Percentiles rank a stretch among this genome's conserved stretches.
Conservation (phyloP, 2,888 invertebrate species). For the Euplexia lucipara region DNA sequence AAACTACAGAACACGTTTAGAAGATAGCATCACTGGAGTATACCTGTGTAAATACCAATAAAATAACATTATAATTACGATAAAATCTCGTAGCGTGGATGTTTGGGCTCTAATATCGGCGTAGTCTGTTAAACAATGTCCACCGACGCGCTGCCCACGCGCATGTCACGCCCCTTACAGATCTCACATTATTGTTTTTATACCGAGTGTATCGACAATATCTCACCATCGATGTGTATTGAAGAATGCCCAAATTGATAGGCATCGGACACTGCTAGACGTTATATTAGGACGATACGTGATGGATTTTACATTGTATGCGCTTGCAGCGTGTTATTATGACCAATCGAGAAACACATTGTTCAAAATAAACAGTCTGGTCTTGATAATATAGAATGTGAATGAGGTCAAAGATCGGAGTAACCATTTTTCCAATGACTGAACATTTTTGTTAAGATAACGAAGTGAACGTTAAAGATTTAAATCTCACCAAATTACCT, state of each 20-base stretch:
- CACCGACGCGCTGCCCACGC: slow-evolving; percentile 87
- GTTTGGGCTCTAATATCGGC: slow-evolving; percentile 83
- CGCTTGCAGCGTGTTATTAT: slow-evolving; percentile 59
- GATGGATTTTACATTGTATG: slow-evolving; percentile 65
- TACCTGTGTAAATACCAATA: slow-evolving; percentile 87
- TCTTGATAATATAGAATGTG: slow-evolving; percentile 51
- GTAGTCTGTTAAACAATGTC: slow-evolving; percentile 85
- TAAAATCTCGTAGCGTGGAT: slow-evolving; percentile 83
- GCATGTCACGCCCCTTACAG: slow-evolving; percentile 82
- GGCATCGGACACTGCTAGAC: slow-evolving; percentile 67
- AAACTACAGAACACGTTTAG: slow-evolving; percentile 56
- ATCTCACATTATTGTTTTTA: slow-evolving; percentile 81
- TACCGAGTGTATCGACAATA: slow-evolving; percentile 70
- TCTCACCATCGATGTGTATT: slow-evolving; percentile 76
- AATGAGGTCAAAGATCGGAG: slow-evolving; percentile 49
- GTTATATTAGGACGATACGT: slow-evolving; percentile 70
- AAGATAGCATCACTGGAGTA: slow-evolving; percentile 73
- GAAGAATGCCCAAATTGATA: slow-evolving; percentile 73
- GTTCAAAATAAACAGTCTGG: slow-evolving; percentile 60
- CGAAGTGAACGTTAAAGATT: slow-evolving; percentile 23
- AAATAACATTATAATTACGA: slow-evolving; percentile 89
- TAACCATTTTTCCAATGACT: slow-evolving; percentile 46
- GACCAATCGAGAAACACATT: slow-evolving; percentile 57
- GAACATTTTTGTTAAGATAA: slow-evolving; percentile 43
- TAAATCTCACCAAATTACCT: slow-evolving; percentile 26